Base-by-base conservation (phyloP, 1,140 invertebrate species). In the Pollicipes pollicipes region DNA sequence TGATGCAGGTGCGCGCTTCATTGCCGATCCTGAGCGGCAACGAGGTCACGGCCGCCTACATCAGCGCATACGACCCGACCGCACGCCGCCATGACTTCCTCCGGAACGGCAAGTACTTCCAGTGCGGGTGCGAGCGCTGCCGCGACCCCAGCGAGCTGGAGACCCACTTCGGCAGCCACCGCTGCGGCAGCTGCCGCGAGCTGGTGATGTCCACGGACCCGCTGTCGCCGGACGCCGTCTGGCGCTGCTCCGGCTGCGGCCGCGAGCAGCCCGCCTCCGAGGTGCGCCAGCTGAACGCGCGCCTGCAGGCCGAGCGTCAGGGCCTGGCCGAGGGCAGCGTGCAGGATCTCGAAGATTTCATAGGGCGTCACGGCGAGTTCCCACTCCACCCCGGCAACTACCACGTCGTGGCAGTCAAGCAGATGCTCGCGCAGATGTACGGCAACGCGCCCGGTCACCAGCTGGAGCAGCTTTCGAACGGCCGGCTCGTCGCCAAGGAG, bases 1-100 rank as follows among this genome's bases (percentile, higher is more conserved):
- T 90, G 35, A 84, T 83, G 0, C 82, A 90, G 0, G 58, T 75
- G 17, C 70, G 67, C 3, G 73, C 75, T 0, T 66, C 72, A 1
- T 73, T 74, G 35, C 69, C 71, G 32, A 74, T 75, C 31, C 31
- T 64, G 24, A 68, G 67, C 10, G 75, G 73, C 0, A 68, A 71
- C n/a, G 70, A 72, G 45, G 73, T 75, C 63, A 75, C 73, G 8
- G 69, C 71, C 69, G n/a, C 70, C 28, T 75, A 75, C 69, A 73
- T 73, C 2, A 72, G 73, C 3, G 72, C 75, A 13, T 66, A 68
- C 4, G 68, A 71, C 16, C 75, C 75, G 29, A 30, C 73, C 17
- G 73, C 73, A 72, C 69, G 73, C 32, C 71, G 75, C 16, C 70
- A 71, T 24, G 27, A 63, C 16, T 70, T 29, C 26, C 68, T 75